Conservation (phyloP, 2,888 invertebrate genomes). For the Meiosimyza decipiens region DNA sequence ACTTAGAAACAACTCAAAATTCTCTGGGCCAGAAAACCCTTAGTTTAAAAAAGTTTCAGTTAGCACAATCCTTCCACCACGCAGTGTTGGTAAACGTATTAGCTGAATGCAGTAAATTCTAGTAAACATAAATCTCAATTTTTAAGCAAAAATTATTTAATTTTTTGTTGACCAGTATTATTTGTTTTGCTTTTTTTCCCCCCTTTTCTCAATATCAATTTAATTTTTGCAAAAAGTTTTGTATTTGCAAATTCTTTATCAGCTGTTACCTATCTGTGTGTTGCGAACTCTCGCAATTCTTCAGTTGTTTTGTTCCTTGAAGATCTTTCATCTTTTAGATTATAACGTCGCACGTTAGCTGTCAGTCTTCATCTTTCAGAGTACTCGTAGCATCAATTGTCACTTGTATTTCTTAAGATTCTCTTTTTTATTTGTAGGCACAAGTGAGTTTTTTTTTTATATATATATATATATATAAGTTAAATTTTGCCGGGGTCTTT, state of each 20-base stretch:
- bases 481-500: slow-evolving; percentile 7
- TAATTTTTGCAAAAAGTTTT: slow-evolving; percentile 5
- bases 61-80: too few relatives aligned
- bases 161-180: too few relatives aligned
- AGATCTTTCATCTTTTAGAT: background rate
- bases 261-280: slow-evolving; percentile 31
- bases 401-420: background rate
- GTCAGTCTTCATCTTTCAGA: slow-evolving; percentile 15
- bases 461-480: background rate
- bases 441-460: slow-evolving; percentile 9
- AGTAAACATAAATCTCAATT: too few relatives aligned
- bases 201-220: slow-evolving; percentile 24
- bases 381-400: background rate
- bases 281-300: background rate
- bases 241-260: slow-evolving; percentile 33
- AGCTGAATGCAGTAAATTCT: too few relatives aligned
- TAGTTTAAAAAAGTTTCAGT: background rate
- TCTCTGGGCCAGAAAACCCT: too few relatives aligned
- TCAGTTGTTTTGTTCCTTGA: background rate
- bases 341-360: background rate
- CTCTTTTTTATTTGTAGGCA: background rate
- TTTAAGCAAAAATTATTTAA: too few relatives aligned
- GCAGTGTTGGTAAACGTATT: too few relatives aligned
- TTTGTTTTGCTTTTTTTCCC: background rate
- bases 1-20: too few relatives aligned